Evolutionary conservation across 2,888 invertebrate genomes (phyloP).

Genomic region (Amphipoea oculea): DNA sequence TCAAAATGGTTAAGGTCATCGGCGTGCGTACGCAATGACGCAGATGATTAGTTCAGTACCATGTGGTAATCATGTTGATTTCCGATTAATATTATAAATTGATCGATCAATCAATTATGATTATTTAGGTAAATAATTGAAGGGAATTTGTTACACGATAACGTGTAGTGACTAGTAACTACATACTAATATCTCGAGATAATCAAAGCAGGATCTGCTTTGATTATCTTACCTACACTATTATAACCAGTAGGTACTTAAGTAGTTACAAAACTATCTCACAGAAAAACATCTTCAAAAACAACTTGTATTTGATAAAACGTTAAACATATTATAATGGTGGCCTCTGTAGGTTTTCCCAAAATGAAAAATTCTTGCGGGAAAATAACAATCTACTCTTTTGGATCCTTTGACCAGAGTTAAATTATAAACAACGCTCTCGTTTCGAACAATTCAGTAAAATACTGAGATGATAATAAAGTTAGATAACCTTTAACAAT

Average conservation of each 20-base stretch:
- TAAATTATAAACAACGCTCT: neutral
- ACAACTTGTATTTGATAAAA: neutral
- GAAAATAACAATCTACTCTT: conserved; percentile 5
- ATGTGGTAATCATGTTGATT: conserved; percentile 17
- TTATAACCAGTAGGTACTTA: neutral
- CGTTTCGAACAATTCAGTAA: neutral
- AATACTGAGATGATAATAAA: conserved; percentile 14
- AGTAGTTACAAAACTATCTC: neutral
- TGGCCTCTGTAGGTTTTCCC: conserved; percentile 3
- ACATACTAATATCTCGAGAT: neutral
- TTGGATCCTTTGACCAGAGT: neutral
- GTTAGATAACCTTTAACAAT: conserved; percentile 54
- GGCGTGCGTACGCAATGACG: conserved; percentile 22
- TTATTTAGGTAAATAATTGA: conserved; percentile 21
- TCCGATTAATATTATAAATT: conserved; percentile 11
- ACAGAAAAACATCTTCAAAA: neutral
- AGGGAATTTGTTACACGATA: conserved; percentile 24
- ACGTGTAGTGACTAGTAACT: conserved; percentile 12
- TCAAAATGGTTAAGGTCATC: conserved; percentile 14
- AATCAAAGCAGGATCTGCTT: neutral
- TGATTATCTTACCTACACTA: neutral
- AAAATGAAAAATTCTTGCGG: conserved; percentile 6
- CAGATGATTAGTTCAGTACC: conserved; percentile 4
- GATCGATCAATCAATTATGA: conserved; percentile 9
- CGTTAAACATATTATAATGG: neutral